Percentiles rank a stretch among this genome's conserved stretches.
These are phyloP conservation scores for Poecile atricapillus DNA, from an alignment of 2,113 vertebrate species.

Conservation along the genomic window DNA sequence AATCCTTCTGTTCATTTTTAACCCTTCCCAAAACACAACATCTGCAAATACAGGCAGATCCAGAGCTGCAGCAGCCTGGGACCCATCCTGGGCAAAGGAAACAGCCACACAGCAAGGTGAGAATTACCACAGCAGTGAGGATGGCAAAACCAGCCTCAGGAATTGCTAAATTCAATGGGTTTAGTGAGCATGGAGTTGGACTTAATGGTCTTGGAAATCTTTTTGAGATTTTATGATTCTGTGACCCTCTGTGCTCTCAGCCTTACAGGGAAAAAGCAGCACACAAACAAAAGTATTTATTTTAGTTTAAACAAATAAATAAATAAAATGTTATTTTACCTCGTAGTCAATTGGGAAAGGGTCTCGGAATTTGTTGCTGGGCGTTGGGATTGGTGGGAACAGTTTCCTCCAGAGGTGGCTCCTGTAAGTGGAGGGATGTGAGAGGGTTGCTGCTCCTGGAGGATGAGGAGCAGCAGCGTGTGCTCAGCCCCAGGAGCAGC, in stretches of 20 bases:
- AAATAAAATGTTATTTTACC: constrained; percentile 36
- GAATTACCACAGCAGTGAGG: accelerated
- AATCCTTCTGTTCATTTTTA: background rate
- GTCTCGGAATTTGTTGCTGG: constrained; percentile 59
- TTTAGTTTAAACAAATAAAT: background rate
- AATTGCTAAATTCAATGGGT: background rate
- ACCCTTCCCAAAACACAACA: background rate
- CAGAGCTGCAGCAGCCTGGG: background rate
- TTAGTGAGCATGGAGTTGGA: background rate
- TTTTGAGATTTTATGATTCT: background rate
- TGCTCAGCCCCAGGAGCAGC: background rate
- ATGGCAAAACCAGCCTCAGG: background rate
- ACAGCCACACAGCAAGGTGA: background rate
- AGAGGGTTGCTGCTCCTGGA: background rate
- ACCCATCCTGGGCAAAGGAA: background rate
- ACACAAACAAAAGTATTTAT: background rate
- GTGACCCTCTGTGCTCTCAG: accelerated
- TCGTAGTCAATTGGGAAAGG: background rate
- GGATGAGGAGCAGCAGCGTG: accelerated
- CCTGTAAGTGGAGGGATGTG: background rate
- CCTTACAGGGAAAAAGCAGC: background rate
- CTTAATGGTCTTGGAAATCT: background rate
- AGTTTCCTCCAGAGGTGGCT: constrained; percentile 51
- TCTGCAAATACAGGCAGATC: background rate
- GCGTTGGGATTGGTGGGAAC: constrained; percentile 65